These are phyloP conservation scores for Clamator glandarius DNA, from an alignment of 2,797 vertebrate species.

Conservation along the genomic window DNA sequence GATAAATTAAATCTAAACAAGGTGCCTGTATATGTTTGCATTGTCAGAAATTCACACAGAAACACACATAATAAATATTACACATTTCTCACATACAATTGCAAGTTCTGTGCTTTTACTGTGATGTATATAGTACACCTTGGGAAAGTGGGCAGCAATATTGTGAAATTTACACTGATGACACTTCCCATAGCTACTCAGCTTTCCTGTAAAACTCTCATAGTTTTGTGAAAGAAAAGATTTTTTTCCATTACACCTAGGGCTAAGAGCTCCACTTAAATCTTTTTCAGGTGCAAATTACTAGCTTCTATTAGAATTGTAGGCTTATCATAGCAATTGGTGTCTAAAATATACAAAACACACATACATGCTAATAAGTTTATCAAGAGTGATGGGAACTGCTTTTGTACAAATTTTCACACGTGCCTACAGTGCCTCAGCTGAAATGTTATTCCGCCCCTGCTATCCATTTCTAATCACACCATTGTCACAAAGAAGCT, in stretches of 20 bases:
- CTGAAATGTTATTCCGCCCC: neutral
- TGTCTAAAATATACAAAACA: neutral
- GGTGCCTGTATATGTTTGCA: neutral
- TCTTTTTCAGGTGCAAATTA: neutral
- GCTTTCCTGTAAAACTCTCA: too few relatives aligned
- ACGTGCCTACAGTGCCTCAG: neutral
- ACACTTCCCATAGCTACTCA: neutral
- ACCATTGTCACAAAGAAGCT: neutral
- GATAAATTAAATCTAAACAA: neutral
- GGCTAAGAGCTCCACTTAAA: neutral
- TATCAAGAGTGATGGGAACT: neutral
- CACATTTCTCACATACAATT: neutral
- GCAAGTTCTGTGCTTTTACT: neutral
- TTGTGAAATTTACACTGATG: neutral
- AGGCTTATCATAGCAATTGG: neutral
- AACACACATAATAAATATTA: neutral
- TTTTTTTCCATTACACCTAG: neutral
- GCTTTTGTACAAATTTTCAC: neutral
- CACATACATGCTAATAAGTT: neutral
- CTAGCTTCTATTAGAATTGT: neutral
- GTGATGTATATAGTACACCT: too few relatives aligned
- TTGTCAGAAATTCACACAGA: neutral
- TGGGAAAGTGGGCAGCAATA: neutral
- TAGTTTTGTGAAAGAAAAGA: neutral
- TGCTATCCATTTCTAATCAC: neutral